Evolutionary conservation across 2,113 vertebrate species (phyloP), one percentile per base, ranked within the genome.

Genomic region (Crotalus helleri): DNA sequence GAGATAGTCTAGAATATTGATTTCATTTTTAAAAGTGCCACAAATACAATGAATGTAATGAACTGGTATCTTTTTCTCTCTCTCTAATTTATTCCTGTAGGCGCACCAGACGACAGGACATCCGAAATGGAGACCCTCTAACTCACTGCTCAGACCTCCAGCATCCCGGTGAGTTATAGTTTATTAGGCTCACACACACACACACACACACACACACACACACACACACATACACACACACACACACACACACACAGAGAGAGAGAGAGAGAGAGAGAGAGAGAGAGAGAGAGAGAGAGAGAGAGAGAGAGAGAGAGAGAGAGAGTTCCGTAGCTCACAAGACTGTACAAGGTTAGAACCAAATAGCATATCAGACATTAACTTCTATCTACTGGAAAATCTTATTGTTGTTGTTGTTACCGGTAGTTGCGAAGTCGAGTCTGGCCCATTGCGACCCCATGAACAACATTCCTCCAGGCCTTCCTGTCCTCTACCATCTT

Each of bases 141-240:
- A 99, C 99, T 51, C 99, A 99, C 91, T 99, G 99, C 94, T 99
- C 99, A 8, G 99, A 99, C 94, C 97, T 99, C 92, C 99, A 99
- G 90, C 98, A 99, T 88, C 98, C 99, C 1, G 98, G 99, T 99
- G 98, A 97, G 96, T 93, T 90, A 4, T 0, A 53, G 46, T 49
- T 59, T 61, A n/a, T 54, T 5, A 17, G 39, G 3, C 91, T 59
- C 51, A 29, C 89, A 10, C 44, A 89, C 17, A 74, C 3, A 10
- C 49, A 51, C 49, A 51, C 49, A 51, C 49, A 49, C 49, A 49
- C 49, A 49, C 49, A 74, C 4, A 10, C 49, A 49, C 49, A 39
- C 39, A 39, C 39, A 39, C 39, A 39, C 39, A n/a, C n/a, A n/a
- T n/a, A n/a, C n/a, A n/a, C n/a, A n/a, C n/a, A n/a, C n/a, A n/a